Evolutionary conservation across 2,113 vertebrate genomes (phyloP), one percentile per base, ranked within the genome.

Genomic region (Gambusia holbrooki): DNA sequence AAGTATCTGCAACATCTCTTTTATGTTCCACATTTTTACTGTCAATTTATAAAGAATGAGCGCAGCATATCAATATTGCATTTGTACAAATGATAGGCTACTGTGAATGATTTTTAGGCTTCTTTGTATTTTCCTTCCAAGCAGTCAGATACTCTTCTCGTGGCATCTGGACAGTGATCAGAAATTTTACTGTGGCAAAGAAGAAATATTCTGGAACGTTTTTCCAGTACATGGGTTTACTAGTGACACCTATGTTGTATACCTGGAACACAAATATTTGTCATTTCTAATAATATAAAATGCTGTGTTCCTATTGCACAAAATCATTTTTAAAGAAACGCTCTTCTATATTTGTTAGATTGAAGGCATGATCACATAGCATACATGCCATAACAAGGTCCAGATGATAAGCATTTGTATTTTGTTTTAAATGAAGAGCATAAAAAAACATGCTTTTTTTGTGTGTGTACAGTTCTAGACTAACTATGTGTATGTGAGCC

Each of bases 361-460:
- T 58, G 25, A 58, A 58, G 51, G 25, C 2, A 25, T 5, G 17
- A 54, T 42, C 51, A 54, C 25, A 5, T 54, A 54, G 51, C 8
- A n/a, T n/a, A n/a, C 22, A n/a, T 58, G 51, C 45, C 1, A 48
- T n/a, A 58, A 58, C 25, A n/a, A n/a, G 19, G 22, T 58, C 51
- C 51, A 58, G 51, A 10, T 58, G 25, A 58, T 10, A 42, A 42
- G 3, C 40, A 42, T 42, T 42, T 42, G 40, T 42, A 42, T 17
- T 48, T 75, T 71, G 29, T 35, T 60, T 67, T 11, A 80, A 76
- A 87, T 75, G 71, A 78, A 76, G 82, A 72, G 77, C 86, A 37
- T 72, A 84, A 83, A 81, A 6, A 87, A 90, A 79, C 19, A 58
- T 66, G 45, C 72, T 79, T 25, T 66, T 66, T 65, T 33, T 33